Percentiles rank a stretch among this genome's conserved stretches.
phyloP scores from a whole-genome alignment of 2,797 vertebrate genomes.

The Tauraco hartlaubi region DNA sequence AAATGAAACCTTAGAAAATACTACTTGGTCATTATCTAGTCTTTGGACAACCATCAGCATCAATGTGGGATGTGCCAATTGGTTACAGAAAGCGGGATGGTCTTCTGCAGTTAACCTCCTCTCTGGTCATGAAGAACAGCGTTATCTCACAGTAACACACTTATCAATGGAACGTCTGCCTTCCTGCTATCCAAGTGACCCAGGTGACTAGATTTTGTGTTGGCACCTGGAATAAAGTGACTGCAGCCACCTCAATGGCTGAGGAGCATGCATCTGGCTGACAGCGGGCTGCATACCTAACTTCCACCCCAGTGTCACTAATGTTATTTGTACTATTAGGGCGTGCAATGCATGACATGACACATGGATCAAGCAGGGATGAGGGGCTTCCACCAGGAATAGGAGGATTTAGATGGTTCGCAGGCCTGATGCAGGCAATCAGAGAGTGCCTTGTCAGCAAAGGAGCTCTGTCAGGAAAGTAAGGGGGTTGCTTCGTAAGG shows the following conservation, averaged over 20 bases:
- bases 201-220: background rate
- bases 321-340: background rate
- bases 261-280: background rate
- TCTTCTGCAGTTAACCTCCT: background rate
- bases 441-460: background rate
- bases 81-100: background rate
- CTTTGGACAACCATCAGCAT: background rate
- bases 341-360: fast-evolving
- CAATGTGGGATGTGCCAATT: background rate
- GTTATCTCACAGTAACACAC: background rate
- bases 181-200: background rate
- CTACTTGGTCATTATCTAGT: background rate
- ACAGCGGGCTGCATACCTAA: background rate
- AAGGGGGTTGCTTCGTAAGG: background rate
- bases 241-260: background rate
- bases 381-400: background rate
- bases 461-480: background rate
- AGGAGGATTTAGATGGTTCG: background rate
- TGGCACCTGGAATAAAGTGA: background rate
- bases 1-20: background rate
- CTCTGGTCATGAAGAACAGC: background rate
- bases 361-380: background rate
- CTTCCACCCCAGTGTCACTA: background rate
- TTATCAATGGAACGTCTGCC: background rate
- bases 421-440: background rate